Base-by-base conservation (phyloP, 1,140 invertebrate species). In the Drosophila melanica region DNA sequence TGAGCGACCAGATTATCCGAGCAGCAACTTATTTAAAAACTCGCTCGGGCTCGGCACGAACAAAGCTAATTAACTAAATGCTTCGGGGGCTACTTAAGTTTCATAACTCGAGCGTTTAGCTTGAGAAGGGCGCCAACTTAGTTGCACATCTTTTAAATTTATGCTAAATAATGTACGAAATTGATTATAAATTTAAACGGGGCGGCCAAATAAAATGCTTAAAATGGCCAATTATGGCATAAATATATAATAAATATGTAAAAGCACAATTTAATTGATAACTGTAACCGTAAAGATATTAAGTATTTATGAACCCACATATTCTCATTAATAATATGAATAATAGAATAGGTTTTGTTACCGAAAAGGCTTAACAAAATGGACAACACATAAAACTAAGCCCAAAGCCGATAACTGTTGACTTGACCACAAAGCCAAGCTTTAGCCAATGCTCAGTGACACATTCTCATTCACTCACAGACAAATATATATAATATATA, bases 31-130 rank as follows among this genome's bases (percentile, higher is more conserved):
- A 54, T 47, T 63, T 50, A 55, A 65, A 48, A 60, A 35, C 30
- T 63, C 23, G 12, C 51, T 37, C 14, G 14, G 11, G 39, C 41
- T 30, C 50, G 44, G 58, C 63, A 67, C 30, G 47, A 57, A 59
- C 63, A 41, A 12, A 37, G 54, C 69, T 72, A 72, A 72, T 72
- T 72, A 72, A 53, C 54, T 37, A 51, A 44, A 23, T 51, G 67
- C 58, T 48, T 30, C 16, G 14, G 39, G 67, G 47, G 35, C 30
- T 59, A 53, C 27, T 62, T 72, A 39, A 57, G 51, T 42, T 58
- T 9, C 14, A 58, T 57, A 57, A 33, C 23, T 50, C 4, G 5
- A 12, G 20, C n/a, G 48, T 12, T 3, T n/a, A 18, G 51, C 16
- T 37, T 6, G 12, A 53, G 33, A 30, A 10, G 33, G 1, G 33